Percentiles rank a stretch among this genome's conserved stretches.
These are phyloP conservation scores for Girardinus metallicus DNA, from an alignment of 2,797 vertebrate genomes.

Conservation along the genomic window DNA sequence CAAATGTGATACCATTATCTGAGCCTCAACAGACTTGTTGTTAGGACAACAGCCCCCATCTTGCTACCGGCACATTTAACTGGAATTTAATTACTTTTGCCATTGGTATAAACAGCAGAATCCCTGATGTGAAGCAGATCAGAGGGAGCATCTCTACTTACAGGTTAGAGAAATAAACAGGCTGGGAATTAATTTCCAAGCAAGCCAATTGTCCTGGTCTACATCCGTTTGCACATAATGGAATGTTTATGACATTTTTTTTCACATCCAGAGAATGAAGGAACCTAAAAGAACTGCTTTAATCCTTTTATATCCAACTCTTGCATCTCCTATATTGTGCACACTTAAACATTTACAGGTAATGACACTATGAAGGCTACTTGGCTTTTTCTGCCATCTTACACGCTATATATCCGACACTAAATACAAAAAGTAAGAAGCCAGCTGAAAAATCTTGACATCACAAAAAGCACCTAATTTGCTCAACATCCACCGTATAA, in stretches of 20 bases:
- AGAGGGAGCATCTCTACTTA: slow-evolving; percentile 15
- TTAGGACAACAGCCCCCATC: slow-evolving; percentile 43
- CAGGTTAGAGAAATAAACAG: slow-evolving; percentile 38
- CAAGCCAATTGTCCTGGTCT: slow-evolving; percentile 48
- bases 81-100: slow-evolving; percentile 67
- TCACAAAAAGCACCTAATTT: not conserved
- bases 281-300: slow-evolving; percentile 2
- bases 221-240: slow-evolving; percentile 31
- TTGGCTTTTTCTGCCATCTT: slow-evolving; percentile 8
- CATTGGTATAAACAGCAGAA: slow-evolving; percentile 59
- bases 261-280: slow-evolving; percentile 11
- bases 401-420: slow-evolving; percentile 11
- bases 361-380: slow-evolving; percentile 23
- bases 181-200: slow-evolving; percentile 18
- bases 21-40: slow-evolving; percentile 27
- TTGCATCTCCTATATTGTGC: slow-evolving; percentile 10
- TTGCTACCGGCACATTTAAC: slow-evolving; percentile 40
- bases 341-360: slow-evolving; percentile 17
- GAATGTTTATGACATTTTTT: slow-evolving; percentile 1
- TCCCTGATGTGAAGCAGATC: slow-evolving; percentile 46
- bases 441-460: slow-evolving; percentile 14
- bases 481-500: not conserved
- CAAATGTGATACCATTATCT: slow-evolving; percentile 46
- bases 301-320: slow-evolving; percentile 12
- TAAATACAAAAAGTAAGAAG: slow-evolving; percentile 19